A percentile compares a stretch with the other conserved stretches of the same genome.
Evolutionary conservation across 2,797 vertebrate species (phyloP).

Genomic region (Aeoliscus strigatus): DNA sequence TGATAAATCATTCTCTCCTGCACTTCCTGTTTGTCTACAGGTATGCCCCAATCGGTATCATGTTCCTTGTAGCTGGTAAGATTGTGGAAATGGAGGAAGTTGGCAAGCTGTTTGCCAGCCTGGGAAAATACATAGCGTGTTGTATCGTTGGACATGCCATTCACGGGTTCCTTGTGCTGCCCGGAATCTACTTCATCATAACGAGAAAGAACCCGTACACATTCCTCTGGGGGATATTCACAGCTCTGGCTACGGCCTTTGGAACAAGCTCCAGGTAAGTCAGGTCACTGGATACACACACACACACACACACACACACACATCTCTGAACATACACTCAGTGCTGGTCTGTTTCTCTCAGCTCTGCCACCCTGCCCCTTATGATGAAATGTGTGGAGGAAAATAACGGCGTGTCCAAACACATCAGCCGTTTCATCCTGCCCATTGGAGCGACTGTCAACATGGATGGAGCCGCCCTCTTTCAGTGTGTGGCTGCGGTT

Average conservation of each 20-base stretch:
- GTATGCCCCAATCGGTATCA: conserved; percentile 88
- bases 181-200: conserved; percentile 81
- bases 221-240: conserved; percentile 85
- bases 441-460: conserved; percentile 90
- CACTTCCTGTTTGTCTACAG: conserved; percentile 61
- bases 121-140: conserved; percentile 88
- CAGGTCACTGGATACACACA: not conserved
- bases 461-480: conserved; percentile 90
- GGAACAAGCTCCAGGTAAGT: conserved; percentile 88
- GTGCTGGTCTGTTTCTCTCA: conserved; percentile 28
- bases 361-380: conserved; percentile 85
- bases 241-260: conserved; percentile 83
- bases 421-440: conserved; percentile 89
- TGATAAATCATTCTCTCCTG: not conserved
- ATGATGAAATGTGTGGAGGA: conserved; percentile 94
- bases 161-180: conserved; percentile 82
- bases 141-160: conserved; percentile 84
- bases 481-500: conserved; percentile 88
- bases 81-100: conserved; percentile 86
- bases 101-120: conserved; percentile 72
- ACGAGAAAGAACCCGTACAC: conserved; percentile 86
- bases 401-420: conserved; percentile 82
- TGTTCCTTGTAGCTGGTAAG: conserved; percentile 89
- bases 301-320: not conserved
- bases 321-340: too few relatives aligned